phyloP scores from a whole-genome alignment of 2,888 invertebrate genomes.

The Alviniconcha strummeri region DNA sequence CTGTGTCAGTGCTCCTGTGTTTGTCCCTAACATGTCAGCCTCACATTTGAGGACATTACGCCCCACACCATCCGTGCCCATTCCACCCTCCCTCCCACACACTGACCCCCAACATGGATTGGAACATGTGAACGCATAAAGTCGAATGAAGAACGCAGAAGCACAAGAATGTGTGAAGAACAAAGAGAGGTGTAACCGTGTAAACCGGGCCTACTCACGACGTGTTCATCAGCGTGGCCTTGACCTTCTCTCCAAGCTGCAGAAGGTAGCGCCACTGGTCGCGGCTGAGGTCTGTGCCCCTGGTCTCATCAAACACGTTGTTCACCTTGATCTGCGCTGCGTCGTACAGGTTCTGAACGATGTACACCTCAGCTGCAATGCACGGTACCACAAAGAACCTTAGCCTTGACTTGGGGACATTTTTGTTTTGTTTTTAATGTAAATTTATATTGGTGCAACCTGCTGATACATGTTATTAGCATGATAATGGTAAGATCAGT shows the following conservation, averaged over 20 bases:
- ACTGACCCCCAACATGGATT: not conserved
- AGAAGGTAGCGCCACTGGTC: conserved; percentile 96
- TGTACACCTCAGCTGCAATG: conserved; percentile 86
- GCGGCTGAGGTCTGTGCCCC: conserved; percentile 87
- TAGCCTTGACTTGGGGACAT: too few species aligned
- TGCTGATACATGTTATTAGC: too few species aligned
- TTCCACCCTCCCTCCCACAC: not conserved
- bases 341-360: conserved; percentile 96
- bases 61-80: not conserved
- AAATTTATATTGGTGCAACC: too few species aligned
- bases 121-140: not conserved
- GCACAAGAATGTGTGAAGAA: not conserved
- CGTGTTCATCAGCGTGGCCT: conserved; percentile 87
- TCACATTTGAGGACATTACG: too few species aligned
- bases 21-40: too few species aligned
- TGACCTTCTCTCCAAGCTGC: conserved; percentile 88
- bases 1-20: too few species aligned
- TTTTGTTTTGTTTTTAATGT: too few species aligned
- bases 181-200: not conserved
- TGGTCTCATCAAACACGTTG: conserved; percentile 79
- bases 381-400: too few species aligned
- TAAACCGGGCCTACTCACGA: conserved; percentile 75
- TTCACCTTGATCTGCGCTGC: conserved; percentile 95
- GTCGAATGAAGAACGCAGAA: not conserved
- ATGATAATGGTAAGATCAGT: too few species aligned